Evolutionary conservation across 1,140 invertebrate genomes (phyloP).

Genomic region (Pararge aegeria): DNA sequence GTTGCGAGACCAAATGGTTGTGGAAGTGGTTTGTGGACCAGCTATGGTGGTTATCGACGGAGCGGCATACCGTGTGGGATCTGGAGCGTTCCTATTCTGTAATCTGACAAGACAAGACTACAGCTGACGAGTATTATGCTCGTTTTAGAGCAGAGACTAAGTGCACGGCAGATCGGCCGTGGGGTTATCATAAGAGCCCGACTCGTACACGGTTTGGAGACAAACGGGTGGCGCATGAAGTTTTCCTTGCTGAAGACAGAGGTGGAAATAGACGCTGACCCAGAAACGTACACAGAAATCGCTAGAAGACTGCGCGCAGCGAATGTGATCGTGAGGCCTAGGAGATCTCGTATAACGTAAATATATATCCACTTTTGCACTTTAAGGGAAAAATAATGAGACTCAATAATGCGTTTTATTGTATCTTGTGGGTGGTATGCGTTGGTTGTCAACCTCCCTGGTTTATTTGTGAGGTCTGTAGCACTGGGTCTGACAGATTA

Average conservation of each 20-base stretch:
- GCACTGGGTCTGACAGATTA: too few relatives aligned
- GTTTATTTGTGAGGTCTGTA: too few relatives aligned
- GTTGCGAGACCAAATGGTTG: constrained; percentile 60
- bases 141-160: constrained; percentile 73
- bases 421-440: too few relatives aligned
- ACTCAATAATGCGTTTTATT: too few relatives aligned
- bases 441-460: too few relatives aligned
- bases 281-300: constrained; percentile 58
- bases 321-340: constrained; percentile 60
- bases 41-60: constrained; percentile 66
- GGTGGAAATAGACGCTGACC: constrained; percentile 67
- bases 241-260: constrained; percentile 66
- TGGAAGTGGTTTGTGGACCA: constrained; percentile 51
- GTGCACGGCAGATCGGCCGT: constrained; percentile 58
- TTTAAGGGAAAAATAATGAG: background rate
- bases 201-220: constrained; percentile 60
- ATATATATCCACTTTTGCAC: constrained; percentile 33
- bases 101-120: constrained; percentile 74
- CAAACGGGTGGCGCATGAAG: constrained; percentile 69
- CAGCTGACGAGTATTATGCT: constrained; percentile 76
- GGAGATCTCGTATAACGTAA: constrained; percentile 54
- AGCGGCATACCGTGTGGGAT: constrained; percentile 49
- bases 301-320: constrained; percentile 56
- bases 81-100: constrained; percentile 69
- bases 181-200: constrained; percentile 59